These are phyloP conservation scores for Leptinotarsa rubiginosa DNA, from an alignment of 2,888 invertebrate species.

Conservation along the genomic window DNA sequence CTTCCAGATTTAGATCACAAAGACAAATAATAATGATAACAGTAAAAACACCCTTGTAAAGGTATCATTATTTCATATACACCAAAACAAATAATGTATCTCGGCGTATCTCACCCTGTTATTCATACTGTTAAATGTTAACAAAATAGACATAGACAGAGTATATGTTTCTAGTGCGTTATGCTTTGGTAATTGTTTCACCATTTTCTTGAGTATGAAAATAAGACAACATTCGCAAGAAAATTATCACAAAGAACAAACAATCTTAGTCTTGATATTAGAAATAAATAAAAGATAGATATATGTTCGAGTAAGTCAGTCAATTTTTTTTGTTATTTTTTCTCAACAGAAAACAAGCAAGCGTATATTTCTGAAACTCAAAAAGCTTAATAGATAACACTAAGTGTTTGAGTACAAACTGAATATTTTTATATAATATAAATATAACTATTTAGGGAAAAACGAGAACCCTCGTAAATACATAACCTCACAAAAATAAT, in stretches of 20 bases:
- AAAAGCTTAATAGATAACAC: conserved; percentile 1
- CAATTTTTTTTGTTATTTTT: background rate
- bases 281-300: conserved; percentile 13
- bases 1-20: background rate
- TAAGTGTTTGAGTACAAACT: conserved; percentile 11
- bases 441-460: conserved; percentile 2
- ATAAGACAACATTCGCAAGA: background rate
- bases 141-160: conserved; percentile 1
- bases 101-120: background rate
- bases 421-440: conserved; percentile 2
- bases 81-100: background rate
- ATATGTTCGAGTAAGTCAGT: conserved; percentile 13
- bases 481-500: conserved; percentile 1
- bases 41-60: background rate
- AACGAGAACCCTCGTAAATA: background rate
- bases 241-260: conserved; percentile 18
- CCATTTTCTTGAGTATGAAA: conserved; percentile 3
- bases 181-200: conserved; percentile 1
- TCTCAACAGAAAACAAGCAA: background rate
- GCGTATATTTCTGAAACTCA: background rate
- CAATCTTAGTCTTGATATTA: conserved; percentile 7
- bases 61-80: background rate
- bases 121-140: conserved; percentile 14
- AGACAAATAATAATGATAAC: background rate
- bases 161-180: background rate